These are phyloP conservation scores for Mus spretus DNA, from an alignment of 2,797 vertebrate species.

Conservation along the genomic window DNA sequence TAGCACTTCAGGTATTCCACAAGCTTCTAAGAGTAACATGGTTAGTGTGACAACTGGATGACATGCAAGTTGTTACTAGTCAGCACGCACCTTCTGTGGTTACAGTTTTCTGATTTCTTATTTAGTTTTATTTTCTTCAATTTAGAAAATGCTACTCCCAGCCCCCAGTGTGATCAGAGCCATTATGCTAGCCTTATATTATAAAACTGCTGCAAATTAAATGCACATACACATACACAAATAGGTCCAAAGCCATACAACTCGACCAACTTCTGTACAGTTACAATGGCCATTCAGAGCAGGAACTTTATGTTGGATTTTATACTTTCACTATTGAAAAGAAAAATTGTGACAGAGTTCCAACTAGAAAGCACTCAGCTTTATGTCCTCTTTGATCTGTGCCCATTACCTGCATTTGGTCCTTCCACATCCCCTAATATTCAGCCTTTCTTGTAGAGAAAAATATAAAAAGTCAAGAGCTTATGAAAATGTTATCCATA, in stretches of 20 bases:
- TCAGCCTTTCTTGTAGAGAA: background rate
- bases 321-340: background rate
- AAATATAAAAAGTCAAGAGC: slow-evolving; percentile 38
- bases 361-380: background rate
- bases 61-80: background rate
- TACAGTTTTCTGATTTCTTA: slow-evolving; percentile 41
- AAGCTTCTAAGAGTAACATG: background rate
- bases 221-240: background rate
- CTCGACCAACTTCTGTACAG: background rate
- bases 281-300: background rate
- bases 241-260: background rate
- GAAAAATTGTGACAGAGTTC: background rate
- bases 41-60: background rate
- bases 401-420: too few species aligned
- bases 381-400: too few species aligned
- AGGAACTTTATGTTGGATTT: background rate
- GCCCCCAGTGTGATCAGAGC: background rate
- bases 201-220: background rate
- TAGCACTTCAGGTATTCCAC: background rate
- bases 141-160: background rate
- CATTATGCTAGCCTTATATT: slow-evolving; percentile 29
- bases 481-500: slow-evolving; percentile 5
- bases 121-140: slow-evolving; percentile 22
- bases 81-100: background rate
- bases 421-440: background rate